These are phyloP conservation scores for Montifringilla adamsi DNA, from an alignment of 2,113 vertebrate species.

Conservation along the genomic window DNA sequence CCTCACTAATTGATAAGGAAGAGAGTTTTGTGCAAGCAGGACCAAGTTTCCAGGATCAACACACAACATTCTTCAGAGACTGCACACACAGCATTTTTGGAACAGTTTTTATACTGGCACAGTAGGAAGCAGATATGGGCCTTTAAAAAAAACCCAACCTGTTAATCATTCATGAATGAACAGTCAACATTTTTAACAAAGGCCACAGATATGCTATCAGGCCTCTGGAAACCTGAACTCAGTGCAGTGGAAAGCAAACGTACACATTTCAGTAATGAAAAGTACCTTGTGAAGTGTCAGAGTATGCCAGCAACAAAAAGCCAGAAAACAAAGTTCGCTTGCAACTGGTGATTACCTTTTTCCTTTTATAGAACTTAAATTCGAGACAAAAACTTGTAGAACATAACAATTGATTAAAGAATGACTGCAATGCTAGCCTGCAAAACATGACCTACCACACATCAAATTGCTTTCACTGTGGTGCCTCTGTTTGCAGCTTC, in stretches of 20 bases:
- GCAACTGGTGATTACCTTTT: neutral
- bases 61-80: neutral
- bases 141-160: conserved; percentile 17
- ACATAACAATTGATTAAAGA: neutral
- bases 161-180: conserved; percentile 63
- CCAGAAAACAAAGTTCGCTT: neutral
- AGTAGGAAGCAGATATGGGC: neutral
- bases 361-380: neutral
- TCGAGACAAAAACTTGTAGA: neutral
- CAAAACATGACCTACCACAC: neutral
- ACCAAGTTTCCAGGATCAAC: neutral
- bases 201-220: neutral
- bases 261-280: neutral
- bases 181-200: conserved; percentile 34
- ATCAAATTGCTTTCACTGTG: neutral
- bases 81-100: neutral
- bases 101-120: neutral
- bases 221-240: neutral
- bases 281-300: neutral
- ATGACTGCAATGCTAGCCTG: neutral
- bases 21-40: neutral
- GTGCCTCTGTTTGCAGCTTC: neutral
- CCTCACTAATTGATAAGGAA: neutral
- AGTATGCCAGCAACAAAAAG: neutral
- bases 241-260: neutral